Percentiles rank a stretch among this genome's conserved stretches.
These are phyloP conservation scores for Sitobion miscanthi DNA, from an alignment of 1,140 invertebrate species.

Conservation along the genomic window DNA sequence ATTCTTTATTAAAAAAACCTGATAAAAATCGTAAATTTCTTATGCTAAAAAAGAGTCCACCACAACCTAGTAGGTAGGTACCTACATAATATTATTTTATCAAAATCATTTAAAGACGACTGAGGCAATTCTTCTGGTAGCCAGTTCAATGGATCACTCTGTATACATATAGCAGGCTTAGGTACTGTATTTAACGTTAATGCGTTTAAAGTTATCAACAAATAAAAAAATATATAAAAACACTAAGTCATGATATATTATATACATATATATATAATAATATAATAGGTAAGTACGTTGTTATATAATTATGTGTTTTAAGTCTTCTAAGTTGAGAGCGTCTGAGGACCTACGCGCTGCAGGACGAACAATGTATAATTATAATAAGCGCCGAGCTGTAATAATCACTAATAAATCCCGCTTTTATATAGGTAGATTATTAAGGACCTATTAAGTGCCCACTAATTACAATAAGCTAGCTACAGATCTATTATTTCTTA, in stretches of 20 bases:
- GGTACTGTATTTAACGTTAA: not conserved
- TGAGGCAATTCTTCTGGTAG: not conserved
- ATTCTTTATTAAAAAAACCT: no score
- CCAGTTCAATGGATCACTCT: not conserved
- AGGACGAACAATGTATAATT: not conserved
- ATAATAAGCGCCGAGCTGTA: not conserved
- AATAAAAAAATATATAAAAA: conserved; percentile 3
- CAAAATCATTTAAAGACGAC: not conserved
- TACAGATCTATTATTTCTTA: not conserved
- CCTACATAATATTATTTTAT: not conserved
- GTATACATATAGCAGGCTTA: not conserved
- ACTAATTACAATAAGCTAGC: not conserved
- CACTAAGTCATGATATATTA: not conserved
- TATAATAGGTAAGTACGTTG: not conserved
- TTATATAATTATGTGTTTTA: not conserved
- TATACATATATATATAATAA: not conserved
- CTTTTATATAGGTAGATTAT: not conserved
- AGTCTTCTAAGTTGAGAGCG: not conserved
- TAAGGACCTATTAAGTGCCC: not conserved
- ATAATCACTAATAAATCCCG: not conserved
- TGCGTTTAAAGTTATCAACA: conserved; percentile 27
- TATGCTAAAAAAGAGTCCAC: no score
- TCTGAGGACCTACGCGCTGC: not conserved
- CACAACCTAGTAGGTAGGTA: no score
- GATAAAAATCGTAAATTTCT: no score